phyloP scores from a whole-genome alignment of 1,140 invertebrate genomes.

The Drosophila pectinifera region DNA sequence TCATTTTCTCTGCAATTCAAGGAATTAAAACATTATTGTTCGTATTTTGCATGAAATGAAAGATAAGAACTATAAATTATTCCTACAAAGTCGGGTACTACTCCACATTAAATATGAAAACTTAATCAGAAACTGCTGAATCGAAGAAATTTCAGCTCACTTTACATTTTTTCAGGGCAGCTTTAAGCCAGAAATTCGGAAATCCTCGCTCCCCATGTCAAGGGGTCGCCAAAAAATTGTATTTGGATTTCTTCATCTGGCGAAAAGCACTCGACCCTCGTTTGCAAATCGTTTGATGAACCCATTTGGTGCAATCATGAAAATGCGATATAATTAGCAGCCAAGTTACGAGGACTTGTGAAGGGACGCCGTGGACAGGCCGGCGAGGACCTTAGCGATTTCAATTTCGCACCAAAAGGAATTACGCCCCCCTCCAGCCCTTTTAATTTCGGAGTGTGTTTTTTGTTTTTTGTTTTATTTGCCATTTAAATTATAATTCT shows the following conservation, averaged over 20 bases:
- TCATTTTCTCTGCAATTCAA: not conserved
- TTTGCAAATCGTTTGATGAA: conserved; percentile 53
- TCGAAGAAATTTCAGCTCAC: conserved; percentile 5
- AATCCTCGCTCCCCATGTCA: not conserved
- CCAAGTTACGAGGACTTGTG: conserved; percentile 39
- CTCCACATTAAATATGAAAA: conserved; percentile 10
- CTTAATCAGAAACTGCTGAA: conserved; percentile 18
- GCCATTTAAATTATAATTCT: conserved; percentile 65
- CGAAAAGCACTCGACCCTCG: conserved; percentile 43
- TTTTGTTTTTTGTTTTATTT: conserved; percentile 64
- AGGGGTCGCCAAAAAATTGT: conserved; percentile 6
- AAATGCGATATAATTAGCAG: conserved; percentile 56
- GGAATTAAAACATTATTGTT: not conserved
- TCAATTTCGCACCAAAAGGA: conserved; percentile 63
- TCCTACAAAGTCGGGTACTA: not conserved
- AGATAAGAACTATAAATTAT: not conserved
- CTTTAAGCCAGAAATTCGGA: conserved; percentile 6
- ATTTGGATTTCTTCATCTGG: conserved; percentile 15
- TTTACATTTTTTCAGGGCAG: not conserved
- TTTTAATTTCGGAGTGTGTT: conserved; percentile 39
- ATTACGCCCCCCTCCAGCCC: conserved; percentile 51
- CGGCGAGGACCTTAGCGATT: conserved; percentile 46
- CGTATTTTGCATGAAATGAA: not conserved
- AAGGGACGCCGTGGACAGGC: conserved; percentile 32
- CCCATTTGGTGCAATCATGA: conserved; percentile 53